phyloP scores from a whole-genome alignment of 2,113 vertebrate species.

The Azemiops feae region DNA sequence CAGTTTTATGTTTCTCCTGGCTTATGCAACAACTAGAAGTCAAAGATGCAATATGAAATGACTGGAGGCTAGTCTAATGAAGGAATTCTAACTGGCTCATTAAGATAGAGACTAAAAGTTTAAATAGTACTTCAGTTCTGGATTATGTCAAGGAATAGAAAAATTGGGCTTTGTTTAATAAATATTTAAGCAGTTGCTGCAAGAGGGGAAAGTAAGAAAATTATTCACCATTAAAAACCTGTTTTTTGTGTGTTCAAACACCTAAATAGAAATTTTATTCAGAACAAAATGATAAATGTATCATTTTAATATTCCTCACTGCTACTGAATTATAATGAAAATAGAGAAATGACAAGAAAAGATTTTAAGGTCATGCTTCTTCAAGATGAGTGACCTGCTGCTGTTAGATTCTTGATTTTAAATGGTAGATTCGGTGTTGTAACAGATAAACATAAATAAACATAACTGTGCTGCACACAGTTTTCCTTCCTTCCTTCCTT shows the following conservation, averaged over 20 bases:
- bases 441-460: not conserved
- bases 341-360: constrained; percentile 24
- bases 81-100: constrained; percentile 64
- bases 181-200: constrained; percentile 56
- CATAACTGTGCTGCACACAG: not conserved
- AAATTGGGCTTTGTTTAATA: constrained; percentile 56
- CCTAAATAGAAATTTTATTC: constrained; percentile 61
- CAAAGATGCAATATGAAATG: constrained; percentile 57
- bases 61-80: constrained; percentile 61
- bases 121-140: constrained; percentile 44
- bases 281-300: constrained; percentile 59
- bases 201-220: constrained; percentile 47
- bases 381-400: not conserved
- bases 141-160: constrained; percentile 60
- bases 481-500: not conserved
- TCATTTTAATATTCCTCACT: constrained; percentile 25
- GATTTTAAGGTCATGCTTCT: constrained; percentile 17
- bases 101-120: constrained; percentile 49
- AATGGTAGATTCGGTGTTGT: not conserved
- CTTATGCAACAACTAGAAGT: not conserved
- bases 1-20: not conserved
- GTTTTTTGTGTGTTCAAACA: constrained; percentile 57
- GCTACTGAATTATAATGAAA: constrained; percentile 40
- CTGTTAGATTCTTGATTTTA: not conserved
- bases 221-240: constrained; percentile 66